Conservation (phyloP, 2,113 vertebrate species). For the Prunella fulvescens region DNA sequence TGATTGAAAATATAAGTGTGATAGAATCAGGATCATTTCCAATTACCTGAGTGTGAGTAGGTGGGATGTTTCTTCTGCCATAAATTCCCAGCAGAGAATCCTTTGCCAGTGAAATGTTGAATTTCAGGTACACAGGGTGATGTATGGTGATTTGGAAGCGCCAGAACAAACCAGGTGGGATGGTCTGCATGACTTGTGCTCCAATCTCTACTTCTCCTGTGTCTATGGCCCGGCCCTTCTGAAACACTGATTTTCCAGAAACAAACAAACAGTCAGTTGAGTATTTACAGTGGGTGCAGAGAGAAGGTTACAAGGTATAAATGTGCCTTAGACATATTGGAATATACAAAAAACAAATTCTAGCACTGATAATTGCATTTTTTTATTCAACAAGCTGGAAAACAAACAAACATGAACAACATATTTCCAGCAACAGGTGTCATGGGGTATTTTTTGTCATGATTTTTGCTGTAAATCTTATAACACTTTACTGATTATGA, state of each 20-base stretch:
- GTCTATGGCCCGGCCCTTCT: conserved; percentile 90
- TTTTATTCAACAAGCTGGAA: background rate
- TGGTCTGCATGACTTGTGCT: conserved; percentile 89
- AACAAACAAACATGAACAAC: background rate
- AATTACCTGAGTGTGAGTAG: conserved; percentile 96
- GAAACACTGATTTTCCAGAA: conserved; percentile 76
- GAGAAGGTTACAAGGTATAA: background rate
- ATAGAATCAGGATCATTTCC: background rate
- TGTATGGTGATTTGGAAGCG: conserved; percentile 96
- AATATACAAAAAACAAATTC: background rate
- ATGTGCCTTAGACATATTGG: rapidly evolving
- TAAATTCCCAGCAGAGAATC: conserved; percentile 96
- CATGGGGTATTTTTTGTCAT: background rate
- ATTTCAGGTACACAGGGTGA: conserved; percentile 94
- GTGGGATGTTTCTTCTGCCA: conserved; percentile 94
- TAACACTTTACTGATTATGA: background rate
- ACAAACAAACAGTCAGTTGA: conserved; percentile 3
- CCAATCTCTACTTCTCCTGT: conserved; percentile 92
- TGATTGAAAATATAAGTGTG: background rate
- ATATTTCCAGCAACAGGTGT: background rate
- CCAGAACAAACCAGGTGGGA: conserved; percentile 96
- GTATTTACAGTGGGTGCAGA: background rate
- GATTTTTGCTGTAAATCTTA: background rate
- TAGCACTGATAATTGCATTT: background rate
- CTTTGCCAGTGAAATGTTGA: conserved; percentile 93